A percentile compares a stretch with the other conserved stretches of the same genome.
Evolutionary conservation across 2,113 vertebrate genomes (phyloP).

Genomic region (Excalfactoria chinensis): DNA sequence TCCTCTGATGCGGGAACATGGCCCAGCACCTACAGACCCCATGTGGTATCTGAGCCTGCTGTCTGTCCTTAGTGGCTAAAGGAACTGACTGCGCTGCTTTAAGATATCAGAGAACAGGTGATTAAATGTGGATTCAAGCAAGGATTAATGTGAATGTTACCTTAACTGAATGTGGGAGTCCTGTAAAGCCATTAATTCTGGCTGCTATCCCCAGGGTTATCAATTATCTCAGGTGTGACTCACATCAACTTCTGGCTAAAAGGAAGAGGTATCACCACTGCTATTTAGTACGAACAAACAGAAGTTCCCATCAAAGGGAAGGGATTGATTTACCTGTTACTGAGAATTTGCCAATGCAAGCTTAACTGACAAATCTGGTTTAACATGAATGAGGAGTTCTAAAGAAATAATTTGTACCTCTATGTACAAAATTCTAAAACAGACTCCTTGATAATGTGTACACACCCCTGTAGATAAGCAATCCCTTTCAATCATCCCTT

Average conservation of each 20-base stretch:
- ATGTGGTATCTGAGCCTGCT: not conserved
- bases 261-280: not conserved
- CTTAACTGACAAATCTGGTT: not conserved
- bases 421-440: not conserved
- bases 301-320: not conserved
- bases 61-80: not conserved
- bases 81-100: not conserved
- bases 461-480: not conserved
- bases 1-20: fast-evolving
- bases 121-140: not conserved
- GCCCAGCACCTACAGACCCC: not conserved
- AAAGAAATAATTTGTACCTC: not conserved
- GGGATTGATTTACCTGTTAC: not conserved
- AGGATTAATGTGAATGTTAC: not conserved
- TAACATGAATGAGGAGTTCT: not conserved
- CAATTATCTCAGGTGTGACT: not conserved
- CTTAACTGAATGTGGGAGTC: not conserved
- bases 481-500: not conserved
- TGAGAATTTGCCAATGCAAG: not conserved
- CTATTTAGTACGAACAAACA: not conserved
- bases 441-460: not conserved
- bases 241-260: not conserved
- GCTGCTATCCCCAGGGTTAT: not conserved
- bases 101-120: not conserved
- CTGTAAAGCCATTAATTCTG: not conserved